Evolutionary conservation across 1,140 invertebrate species (phyloP), one percentile per base, ranked within the genome.

Genomic region (Drosophila ananassae): DNA sequence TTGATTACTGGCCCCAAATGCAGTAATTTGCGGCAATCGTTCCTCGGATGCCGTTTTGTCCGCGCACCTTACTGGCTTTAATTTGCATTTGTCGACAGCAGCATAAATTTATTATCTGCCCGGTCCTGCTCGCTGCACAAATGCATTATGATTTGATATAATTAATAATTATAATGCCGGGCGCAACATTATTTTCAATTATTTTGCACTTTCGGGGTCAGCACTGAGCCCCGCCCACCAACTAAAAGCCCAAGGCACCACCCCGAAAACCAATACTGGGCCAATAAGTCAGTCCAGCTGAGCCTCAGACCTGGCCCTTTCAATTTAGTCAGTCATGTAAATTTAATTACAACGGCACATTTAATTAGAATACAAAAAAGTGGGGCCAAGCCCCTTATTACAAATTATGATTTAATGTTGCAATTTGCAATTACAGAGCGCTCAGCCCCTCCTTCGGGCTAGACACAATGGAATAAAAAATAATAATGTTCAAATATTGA

Each of bases 341-440:
- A 87, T 85, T 85, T 85, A 85, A 87, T 87, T 87, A 87, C 66
- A 85, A 67, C 56, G 72, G 64, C 74, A 78, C 81, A 85, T 85
- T 81, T 78, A 82, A 87, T 87, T 85, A 74, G 77, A 48, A 69
- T 50, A 39, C 44, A 52, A 50, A 55, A 77, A 77, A 61, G 39
- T 30, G 37, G 55, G 10, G 44, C 32, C 51, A 24, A 25, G 28
- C 21, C 30, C 30, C 50, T 25, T 9, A 34, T 13, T 52, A 48
- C 68, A 41, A 37, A 79, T 69, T 79, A 60, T 68, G 48, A 69
- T 71, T 78, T 82, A 78, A 82, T 77, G 64, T 59, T 64, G 71
- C 62, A 58, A 79, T 74, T 72, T 28, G 25, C 25, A 28, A 28
- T 28, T 28, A 28, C 25, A 28, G 25, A 28, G 25, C 25, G 25